These are phyloP conservation scores for Capromys pilorides DNA, from an alignment of 2,797 vertebrate species.

Conservation along the genomic window DNA sequence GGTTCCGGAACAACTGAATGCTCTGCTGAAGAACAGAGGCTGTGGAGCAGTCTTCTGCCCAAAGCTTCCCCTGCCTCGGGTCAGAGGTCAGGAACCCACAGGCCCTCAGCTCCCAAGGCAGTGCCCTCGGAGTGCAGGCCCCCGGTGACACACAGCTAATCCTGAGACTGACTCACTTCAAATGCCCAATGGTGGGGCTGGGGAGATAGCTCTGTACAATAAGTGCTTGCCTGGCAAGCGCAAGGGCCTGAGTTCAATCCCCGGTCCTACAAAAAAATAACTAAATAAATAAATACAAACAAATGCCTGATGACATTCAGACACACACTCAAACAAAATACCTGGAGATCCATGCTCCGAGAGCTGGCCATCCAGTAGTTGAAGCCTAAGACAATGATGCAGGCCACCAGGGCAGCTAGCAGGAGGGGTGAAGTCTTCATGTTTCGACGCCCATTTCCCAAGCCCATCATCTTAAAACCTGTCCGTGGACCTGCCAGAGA, in stretches of 20 bases:
- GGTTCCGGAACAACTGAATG: not conserved
- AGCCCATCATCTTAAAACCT: constrained; percentile 88
- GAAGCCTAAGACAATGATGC: constrained; percentile 93
- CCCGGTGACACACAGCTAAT: accelerated
- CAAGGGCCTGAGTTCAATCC: too few relatives aligned
- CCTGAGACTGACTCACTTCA: accelerated
- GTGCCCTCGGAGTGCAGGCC: not conserved
- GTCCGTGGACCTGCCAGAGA: constrained; percentile 75
- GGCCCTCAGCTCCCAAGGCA: not conserved
- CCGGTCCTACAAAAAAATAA: too few relatives aligned
- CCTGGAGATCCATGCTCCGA: constrained; percentile 93
- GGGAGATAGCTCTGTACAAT: too few relatives aligned
- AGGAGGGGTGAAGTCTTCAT: constrained; percentile 94
- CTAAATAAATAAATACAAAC: too few relatives aligned
- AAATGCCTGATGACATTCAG: accelerated
- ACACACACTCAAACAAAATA: constrained; percentile 72
- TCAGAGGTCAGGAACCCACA: accelerated
- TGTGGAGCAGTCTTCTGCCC: not conserved
- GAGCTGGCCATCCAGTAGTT: constrained; percentile 98
- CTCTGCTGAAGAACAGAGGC: not conserved
- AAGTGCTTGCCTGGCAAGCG: too few relatives aligned
- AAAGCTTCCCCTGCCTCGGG: not conserved
- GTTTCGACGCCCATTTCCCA: constrained; percentile 92
- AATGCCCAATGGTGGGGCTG: not conserved
- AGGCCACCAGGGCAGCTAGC: constrained; percentile 91